Evolutionary conservation across 2,888 invertebrate genomes (phyloP).

Genomic region (Boloria selene): DNA sequence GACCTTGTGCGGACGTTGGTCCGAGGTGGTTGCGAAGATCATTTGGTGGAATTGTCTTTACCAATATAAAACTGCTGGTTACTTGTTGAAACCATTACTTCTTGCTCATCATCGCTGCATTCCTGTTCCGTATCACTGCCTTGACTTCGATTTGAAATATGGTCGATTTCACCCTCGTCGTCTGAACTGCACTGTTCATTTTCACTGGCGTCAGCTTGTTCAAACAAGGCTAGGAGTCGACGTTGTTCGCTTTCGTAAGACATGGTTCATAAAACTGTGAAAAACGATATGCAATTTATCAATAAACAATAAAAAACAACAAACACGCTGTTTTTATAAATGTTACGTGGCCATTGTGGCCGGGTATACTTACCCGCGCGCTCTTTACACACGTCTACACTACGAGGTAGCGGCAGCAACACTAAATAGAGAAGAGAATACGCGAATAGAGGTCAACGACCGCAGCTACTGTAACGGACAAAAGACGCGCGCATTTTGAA

Average conservation of each 20-base stretch:
- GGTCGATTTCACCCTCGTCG: constrained; percentile 11
- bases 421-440: too few relatives aligned
- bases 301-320: too few relatives aligned
- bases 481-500: too few relatives aligned
- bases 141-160: constrained; percentile 16
- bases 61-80: constrained; percentile 25
- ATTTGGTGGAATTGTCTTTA: constrained; percentile 25
- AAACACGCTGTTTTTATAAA: too few relatives aligned
- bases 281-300: too few relatives aligned
- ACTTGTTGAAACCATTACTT: constrained; percentile 24
- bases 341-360: too few relatives aligned
- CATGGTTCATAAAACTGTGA: too few relatives aligned
- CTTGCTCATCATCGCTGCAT: constrained; percentile 23
- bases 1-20: constrained; percentile 22
- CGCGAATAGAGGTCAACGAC: too few relatives aligned
- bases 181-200: constrained; percentile 21
- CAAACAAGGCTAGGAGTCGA: constrained; percentile 24
- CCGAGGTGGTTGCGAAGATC: constrained; percentile 25
- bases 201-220: constrained; percentile 21
- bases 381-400: too few relatives aligned
- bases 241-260: constrained; percentile 20
- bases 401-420: too few relatives aligned
- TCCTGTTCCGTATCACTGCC: constrained; percentile 21
- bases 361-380: too few relatives aligned
- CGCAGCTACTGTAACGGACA: too few relatives aligned